Evolutionary conservation across 2,888 invertebrate genomes (phyloP).

Genomic region (Philaethria dido): DNA sequence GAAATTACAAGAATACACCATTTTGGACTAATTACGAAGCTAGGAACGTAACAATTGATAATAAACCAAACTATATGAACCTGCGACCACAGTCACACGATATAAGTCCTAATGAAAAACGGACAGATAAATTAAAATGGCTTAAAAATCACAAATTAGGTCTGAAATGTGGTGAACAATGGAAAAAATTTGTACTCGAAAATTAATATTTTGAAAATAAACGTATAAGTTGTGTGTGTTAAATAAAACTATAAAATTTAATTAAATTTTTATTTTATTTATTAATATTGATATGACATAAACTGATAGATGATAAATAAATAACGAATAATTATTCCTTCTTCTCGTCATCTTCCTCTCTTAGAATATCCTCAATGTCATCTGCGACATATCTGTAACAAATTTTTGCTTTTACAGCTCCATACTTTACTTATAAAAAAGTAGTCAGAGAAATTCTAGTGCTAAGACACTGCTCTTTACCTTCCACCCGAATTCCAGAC

Average conservation of each 20-base stretch:
- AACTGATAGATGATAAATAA: not conserved
- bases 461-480: no score
- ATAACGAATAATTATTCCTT: slow-evolving; percentile 38
- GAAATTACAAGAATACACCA: slow-evolving; percentile 32
- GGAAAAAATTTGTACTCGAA: slow-evolving; percentile 61
- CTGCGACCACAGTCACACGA: slow-evolving; percentile 4
- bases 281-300: slow-evolving; percentile 7
- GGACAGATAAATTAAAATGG: slow-evolving; percentile 56
- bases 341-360: slow-evolving; percentile 52
- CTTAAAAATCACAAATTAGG: slow-evolving; percentile 59
- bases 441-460: no score
- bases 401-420: no score
- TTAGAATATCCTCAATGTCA: slow-evolving; percentile 82
- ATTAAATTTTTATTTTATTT: not conserved
- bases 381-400: slow-evolving; percentile 87
- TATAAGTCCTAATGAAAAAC: not conserved
- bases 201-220: slow-evolving; percentile 47
- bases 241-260: slow-evolving; percentile 35
- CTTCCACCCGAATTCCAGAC: no score
- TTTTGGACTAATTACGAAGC: slow-evolving; percentile 57
- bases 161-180: slow-evolving; percentile 57
- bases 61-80: slow-evolving; percentile 15
- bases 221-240: slow-evolving; percentile 16
- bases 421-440: no score
- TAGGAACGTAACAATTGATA: slow-evolving; percentile 48